Percentiles rank a stretch among this genome's conserved stretches.
Evolutionary conservation across 2,888 invertebrate genomes (phyloP).

Genomic region (Agrochola lychnidis): DNA sequence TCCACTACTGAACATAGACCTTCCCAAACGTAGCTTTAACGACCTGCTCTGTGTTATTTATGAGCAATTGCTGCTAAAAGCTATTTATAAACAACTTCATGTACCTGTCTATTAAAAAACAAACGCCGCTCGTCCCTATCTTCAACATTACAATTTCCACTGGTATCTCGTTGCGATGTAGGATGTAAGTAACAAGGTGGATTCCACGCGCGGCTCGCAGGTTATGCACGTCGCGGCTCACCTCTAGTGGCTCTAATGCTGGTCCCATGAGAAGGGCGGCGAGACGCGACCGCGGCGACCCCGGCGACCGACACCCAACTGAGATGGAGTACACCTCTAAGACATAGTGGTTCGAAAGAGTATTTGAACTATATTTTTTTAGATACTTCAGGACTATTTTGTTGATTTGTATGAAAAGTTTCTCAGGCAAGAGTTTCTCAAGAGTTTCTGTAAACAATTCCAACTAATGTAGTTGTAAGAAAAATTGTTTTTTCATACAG

Average conservation of each 20-base stretch:
- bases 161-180: slow-evolving; percentile 45
- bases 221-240: slow-evolving; percentile 50
- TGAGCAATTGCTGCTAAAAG: not conserved
- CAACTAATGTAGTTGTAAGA: too few species aligned
- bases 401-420: not conserved
- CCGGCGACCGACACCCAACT: slow-evolving; percentile 65
- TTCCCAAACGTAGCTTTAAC: not conserved
- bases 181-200: slow-evolving; percentile 57
- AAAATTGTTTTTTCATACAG: not conserved
- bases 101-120: slow-evolving; percentile 4
- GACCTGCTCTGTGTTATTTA: not conserved
- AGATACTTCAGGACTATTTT: not conserved
- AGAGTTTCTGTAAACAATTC: not conserved
- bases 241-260: slow-evolving; percentile 63
- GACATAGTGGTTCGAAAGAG: slow-evolving; percentile 27
- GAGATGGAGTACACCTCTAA: slow-evolving; percentile 52
- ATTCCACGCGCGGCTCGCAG: slow-evolving; percentile 39
- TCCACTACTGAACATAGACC: too few species aligned
- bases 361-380: not conserved
- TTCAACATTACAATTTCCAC: slow-evolving; percentile 34
- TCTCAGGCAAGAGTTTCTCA: too few species aligned
- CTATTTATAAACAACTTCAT: slow-evolving; percentile 13
- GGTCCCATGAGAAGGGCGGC: slow-evolving; percentile 75
- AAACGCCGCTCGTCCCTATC: slow-evolving; percentile 16
- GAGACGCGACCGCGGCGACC: slow-evolving; percentile 84